phyloP scores from a whole-genome alignment of 2,888 invertebrate species.

The Salticus scenicus region DNA sequence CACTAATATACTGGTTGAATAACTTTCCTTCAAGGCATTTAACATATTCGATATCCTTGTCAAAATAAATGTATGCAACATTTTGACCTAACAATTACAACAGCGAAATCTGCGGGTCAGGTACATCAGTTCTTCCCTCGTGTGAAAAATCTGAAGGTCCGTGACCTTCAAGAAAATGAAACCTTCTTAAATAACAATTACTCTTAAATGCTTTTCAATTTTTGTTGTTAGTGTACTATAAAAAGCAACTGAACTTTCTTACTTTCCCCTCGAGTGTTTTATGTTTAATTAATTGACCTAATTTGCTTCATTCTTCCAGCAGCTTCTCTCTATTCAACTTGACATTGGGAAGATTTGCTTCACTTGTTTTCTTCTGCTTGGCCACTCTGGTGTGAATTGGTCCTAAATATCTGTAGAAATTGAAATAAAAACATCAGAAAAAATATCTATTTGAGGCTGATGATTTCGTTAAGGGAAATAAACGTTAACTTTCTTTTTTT shows the following conservation, averaged over 20 bases:
- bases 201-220: neutral
- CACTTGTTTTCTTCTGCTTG: neutral
- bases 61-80: too few species aligned
- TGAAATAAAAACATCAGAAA: too few species aligned
- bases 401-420: too few species aligned
- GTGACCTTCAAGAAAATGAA: neutral
- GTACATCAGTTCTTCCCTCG: neutral
- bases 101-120: neutral
- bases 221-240: neutral
- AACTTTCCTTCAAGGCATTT: too few species aligned
- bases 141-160: neutral
- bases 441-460: too few species aligned
- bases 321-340: conserved; percentile 6
- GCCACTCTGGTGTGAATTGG: neutral
- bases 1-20: too few species aligned
- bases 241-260: neutral
- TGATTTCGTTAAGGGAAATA: too few species aligned
- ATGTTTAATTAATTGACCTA: conserved; percentile 11
- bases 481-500: too few species aligned
- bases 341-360: neutral
- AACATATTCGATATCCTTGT: too few species aligned
- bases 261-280: neutral
- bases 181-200: neutral
- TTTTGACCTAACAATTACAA: neutral
- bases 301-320: neutral